Percentiles rank a stretch among this genome's conserved stretches.
These are phyloP conservation scores for Lapara coniferarum DNA, from an alignment of 2,888 invertebrate species.

Conservation along the genomic window DNA sequence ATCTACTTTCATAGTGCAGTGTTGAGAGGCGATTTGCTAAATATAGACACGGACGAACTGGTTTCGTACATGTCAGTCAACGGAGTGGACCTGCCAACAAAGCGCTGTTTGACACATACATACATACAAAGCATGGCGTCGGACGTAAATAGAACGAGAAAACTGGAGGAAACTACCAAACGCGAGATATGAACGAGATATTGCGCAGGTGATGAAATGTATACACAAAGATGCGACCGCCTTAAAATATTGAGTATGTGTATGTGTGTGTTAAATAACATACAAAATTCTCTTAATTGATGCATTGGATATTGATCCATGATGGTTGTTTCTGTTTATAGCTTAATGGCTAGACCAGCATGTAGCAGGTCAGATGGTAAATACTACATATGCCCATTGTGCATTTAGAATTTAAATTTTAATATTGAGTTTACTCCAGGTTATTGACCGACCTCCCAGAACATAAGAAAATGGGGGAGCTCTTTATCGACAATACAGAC, in stretches of 20 bases:
- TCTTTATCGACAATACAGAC: too few species aligned
- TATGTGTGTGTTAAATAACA: conserved; percentile 25
- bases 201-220: neutral
- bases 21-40: conserved; percentile 51
- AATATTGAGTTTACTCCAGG: too few species aligned
- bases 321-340: too few species aligned
- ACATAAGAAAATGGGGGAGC: too few species aligned
- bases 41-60: conserved; percentile 48
- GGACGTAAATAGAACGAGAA: conserved; percentile 43
- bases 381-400: too few species aligned
- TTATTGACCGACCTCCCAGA: too few species aligned
- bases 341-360: too few species aligned
- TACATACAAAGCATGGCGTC: conserved; percentile 44
- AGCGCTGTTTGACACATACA: conserved; percentile 46
- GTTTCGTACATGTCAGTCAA: conserved; percentile 51
- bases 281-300: too few species aligned
- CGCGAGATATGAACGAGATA: neutral
- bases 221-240: neutral
- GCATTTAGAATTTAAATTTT: too few species aligned
- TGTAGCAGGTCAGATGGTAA: too few species aligned
- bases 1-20: conserved; percentile 48
- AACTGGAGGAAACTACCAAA: conserved; percentile 23
- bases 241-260: conserved; percentile 39
- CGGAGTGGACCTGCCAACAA: conserved; percentile 52
- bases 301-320: too few species aligned